phyloP scores from a whole-genome alignment of 2,888 invertebrate genomes.

The Anodontia alba region DNA sequence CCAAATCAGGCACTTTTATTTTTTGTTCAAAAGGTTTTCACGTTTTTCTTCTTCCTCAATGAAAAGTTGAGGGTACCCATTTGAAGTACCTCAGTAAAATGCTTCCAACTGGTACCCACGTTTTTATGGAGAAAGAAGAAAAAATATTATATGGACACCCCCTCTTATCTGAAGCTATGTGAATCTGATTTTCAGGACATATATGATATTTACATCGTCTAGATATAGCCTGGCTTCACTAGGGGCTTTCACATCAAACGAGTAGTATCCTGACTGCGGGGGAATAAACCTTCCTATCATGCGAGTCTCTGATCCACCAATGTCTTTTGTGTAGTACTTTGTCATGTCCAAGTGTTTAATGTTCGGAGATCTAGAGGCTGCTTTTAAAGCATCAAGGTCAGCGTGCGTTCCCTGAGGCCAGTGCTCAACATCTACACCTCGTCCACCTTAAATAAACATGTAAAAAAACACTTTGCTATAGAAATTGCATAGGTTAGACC shows the following conservation, averaged over 20 bases:
- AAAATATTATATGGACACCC: too few species aligned
- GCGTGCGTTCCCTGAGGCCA: conserved; percentile 1
- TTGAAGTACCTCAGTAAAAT: too few species aligned
- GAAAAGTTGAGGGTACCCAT: too few species aligned
- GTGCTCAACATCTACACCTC: conserved; percentile 31
- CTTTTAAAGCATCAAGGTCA: not conserved
- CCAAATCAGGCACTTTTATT: too few species aligned
- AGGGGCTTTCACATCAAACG: conserved; percentile 49
- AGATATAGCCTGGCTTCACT: conserved; percentile 57
- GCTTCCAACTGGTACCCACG: too few species aligned
- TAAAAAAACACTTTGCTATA: too few species aligned
- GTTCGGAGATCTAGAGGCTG: not conserved
- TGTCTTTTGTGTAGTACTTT: not conserved
- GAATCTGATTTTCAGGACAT: too few species aligned
- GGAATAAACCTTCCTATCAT: conserved; percentile 59
- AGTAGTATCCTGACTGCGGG: conserved; percentile 48
- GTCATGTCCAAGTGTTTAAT: conserved; percentile 38
- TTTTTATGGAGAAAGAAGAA: too few species aligned
- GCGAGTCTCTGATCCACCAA: conserved; percentile 23
- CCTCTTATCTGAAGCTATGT: too few species aligned
- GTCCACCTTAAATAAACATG: conserved; percentile 20
- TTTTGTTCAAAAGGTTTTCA: too few species aligned
- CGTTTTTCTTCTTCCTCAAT: too few species aligned
- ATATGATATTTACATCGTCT: conserved; percentile 41
- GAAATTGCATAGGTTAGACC: too few species aligned